Evolutionary conservation across 2,113 vertebrate genomes (phyloP), one percentile per base, ranked within the genome.

Genomic region (Oryzias javanicus): DNA sequence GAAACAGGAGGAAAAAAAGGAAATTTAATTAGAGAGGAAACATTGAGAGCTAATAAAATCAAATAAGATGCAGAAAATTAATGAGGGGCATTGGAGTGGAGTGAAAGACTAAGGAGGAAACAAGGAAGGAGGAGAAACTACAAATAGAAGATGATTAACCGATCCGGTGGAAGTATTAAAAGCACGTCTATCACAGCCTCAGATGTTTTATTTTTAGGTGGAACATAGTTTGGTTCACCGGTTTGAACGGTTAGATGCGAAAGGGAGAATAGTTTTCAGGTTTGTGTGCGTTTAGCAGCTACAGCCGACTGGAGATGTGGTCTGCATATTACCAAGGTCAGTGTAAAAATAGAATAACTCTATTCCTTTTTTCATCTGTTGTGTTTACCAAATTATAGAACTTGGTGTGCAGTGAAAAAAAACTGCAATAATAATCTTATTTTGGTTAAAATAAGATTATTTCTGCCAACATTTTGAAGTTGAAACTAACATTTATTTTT

Each of bases 31-130:
- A 49, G 55, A 54, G 47, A 49, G 49, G 48, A 57, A 66, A 42
- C 35, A 19, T 49, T 6, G 14, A 49, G 47, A 56, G 41, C 40
- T 22, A 50, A 35, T 19, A 19, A 41, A 48, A 56, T 49, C 50
- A 25, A 59, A 60, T 42, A 18, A 24, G 24, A 42, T 27, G 42
- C 44, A 42, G 25, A 22, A 15, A 46, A 46, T 51, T 16, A 18
- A 64, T 19, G 56, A 56, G 17, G 29, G 40, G 24, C 14, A 25
- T 27, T 48, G 24, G 66, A 50, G 47, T 64, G 35, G 44, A 56
- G 4, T n/a, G 18, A 60, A 55, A 48, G 67, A 47, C 50, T 61
- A 40, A 51, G 42, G 20, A 40, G 47, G 42, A 41, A 72, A 55
- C 12, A 7, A 19, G 19, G 19, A 65, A 4, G 27, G 45, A 7